Base-by-base conservation (phyloP, 2,113 vertebrate genomes). In the Coreoperca whiteheadi region DNA sequence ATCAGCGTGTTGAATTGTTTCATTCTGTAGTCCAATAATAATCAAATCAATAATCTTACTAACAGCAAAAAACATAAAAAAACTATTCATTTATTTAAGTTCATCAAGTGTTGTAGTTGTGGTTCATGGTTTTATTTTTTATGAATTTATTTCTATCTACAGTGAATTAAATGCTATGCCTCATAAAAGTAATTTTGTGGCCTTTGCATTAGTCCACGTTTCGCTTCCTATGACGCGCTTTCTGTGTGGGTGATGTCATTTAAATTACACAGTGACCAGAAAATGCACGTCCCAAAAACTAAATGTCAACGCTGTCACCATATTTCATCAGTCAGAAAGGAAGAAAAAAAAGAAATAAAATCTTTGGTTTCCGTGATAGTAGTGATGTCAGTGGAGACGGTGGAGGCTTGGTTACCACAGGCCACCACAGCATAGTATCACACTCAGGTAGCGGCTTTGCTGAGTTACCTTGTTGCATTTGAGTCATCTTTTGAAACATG, bases 341-440 rank as follows among this genome's bases (percentile, higher is more conserved):
- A 39, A 53, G 43, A 66, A 74, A 63, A 7, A 77, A 61, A 69
- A 61, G 65, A 75, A 83, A 87, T 54, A 50, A 79, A 74, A 46
- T 10, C 0, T 34, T 34, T 84, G 72, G 54, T 92, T 89, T 88
- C 83, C 75, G 21, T 83, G 83, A 87, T 76, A 69, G 82, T 71
- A 63, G 8, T 84, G 84, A 86, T 84, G 85, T 88, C 75, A 89
- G 16, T 71, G 81, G 64, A 82, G 82, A 77, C 3, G 4, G 25
- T 85, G 82, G 71, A 82, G 69, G 59, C 74, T 68, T 81, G 30
- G n/a, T 89, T 32, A 92, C 83, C 81, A 66, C 88, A 84, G 32
- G 6, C 60, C 57, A 77, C 87, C 37, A 20, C 83, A 85, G 63
- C 25, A 9, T 41, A 61, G 39, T 50, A 37, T 80, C 37, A 50